A percentile compares a stretch with the other conserved stretches of the same genome.
Evolutionary conservation across 1,140 invertebrate genomes (phyloP).

Genomic region (Linepithema humile): DNA sequence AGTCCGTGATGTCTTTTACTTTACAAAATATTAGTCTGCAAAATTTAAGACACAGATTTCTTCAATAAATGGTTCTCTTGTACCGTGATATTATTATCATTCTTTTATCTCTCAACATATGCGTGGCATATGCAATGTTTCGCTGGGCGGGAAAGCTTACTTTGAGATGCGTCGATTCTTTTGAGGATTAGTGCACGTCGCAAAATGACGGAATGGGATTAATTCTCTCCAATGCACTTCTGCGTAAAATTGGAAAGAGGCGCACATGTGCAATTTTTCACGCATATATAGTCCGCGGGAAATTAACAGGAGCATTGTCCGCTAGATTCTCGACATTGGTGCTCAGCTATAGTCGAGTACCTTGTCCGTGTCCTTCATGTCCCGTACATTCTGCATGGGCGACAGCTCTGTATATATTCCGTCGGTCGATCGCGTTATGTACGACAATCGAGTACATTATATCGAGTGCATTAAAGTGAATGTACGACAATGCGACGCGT

Average conservation of each 20-base stretch:
- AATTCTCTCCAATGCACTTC: background rate
- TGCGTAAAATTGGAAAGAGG: background rate
- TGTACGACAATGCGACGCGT: background rate
- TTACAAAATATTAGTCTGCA: no score
- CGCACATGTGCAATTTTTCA: background rate
- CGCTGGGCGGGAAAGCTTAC: no score
- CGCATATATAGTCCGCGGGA: background rate
- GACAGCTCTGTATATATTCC: conserved; percentile 31
- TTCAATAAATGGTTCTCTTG: no score
- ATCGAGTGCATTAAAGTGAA: conserved; percentile 45
- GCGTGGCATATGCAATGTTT: no score
- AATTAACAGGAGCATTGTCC: conserved; percentile 59
- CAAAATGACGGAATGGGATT: background rate
- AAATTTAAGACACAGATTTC: no score
- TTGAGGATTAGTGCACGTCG: no score
- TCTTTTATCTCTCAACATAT: no score
- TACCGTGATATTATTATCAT: no score
- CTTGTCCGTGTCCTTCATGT: conserved; percentile 57
- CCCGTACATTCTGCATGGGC: conserved; percentile 28
- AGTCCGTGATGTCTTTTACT: no score
- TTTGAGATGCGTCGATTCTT: no score
- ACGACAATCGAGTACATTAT: conserved; percentile 58
- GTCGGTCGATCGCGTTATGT: conserved; percentile 52
- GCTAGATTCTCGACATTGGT: conserved; percentile 48
- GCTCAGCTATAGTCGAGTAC: conserved; percentile 48